These are phyloP conservation scores for Chitala chitala DNA, from an alignment of 2,113 vertebrate species.

Conservation along the genomic window DNA sequence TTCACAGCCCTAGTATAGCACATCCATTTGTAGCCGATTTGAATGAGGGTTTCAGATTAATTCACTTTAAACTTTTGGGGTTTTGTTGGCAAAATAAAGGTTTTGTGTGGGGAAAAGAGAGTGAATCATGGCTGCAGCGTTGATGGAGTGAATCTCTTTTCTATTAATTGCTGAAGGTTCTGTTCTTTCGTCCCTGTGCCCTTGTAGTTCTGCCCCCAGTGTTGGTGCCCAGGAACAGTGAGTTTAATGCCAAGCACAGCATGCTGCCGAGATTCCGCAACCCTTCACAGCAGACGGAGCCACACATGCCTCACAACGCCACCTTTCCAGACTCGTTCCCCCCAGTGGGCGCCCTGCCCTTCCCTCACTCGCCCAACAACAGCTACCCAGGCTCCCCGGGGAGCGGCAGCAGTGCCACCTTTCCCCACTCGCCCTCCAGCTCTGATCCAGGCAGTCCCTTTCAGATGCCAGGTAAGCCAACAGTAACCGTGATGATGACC, in stretches of 20 bases:
- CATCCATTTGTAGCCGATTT: no score
- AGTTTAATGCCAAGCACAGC: constrained; percentile 96
- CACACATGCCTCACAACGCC: constrained; percentile 95
- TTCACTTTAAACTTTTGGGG: no score
- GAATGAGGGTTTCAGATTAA: no score
- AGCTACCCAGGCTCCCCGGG: constrained; percentile 92
- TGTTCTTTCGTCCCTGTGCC: constrained; percentile 24
- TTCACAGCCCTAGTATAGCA: no score
- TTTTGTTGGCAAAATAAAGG: no score
- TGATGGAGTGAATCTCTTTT: not conserved
- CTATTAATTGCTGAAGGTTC: not conserved
- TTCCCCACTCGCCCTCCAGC: constrained; percentile 90
- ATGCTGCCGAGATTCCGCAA: constrained; percentile 94
- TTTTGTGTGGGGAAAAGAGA: no score
- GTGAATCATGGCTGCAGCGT: not conserved
- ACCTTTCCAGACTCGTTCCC: constrained; percentile 86
- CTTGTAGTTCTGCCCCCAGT: constrained; percentile 88
- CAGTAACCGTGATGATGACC: not conserved
- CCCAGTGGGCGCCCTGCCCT: constrained; percentile 70
- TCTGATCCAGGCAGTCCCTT: constrained; percentile 93
- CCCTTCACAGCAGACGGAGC: constrained; percentile 86
- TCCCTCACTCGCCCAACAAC: constrained; percentile 78
- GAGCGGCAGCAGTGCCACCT: constrained; percentile 80
- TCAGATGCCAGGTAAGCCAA: constrained; percentile 86
- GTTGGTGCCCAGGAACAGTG: constrained; percentile 94